These are phyloP conservation scores for Telenomus remus DNA, from an alignment of 1,140 invertebrate genomes.

Conservation along the genomic window DNA sequence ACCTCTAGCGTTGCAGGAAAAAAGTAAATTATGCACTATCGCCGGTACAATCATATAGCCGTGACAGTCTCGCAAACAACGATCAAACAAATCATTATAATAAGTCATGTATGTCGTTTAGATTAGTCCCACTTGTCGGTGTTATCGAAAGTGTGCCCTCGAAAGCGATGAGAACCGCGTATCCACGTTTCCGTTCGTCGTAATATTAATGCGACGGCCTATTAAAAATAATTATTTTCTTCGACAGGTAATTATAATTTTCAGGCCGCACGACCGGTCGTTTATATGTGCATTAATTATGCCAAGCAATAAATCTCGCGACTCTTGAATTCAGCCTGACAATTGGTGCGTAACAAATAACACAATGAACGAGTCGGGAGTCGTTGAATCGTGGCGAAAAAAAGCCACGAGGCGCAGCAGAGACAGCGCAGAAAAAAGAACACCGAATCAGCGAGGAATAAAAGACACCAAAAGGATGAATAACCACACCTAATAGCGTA, in stretches of 20 bases:
- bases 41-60: background rate
- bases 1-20: background rate
- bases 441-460: constrained; percentile 14
- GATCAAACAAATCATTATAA: constrained; percentile 16
- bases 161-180: constrained; percentile 11
- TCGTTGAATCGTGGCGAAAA: constrained; percentile 8
- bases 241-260: constrained; percentile 42
- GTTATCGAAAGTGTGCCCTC: constrained; percentile 20
- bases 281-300: constrained; percentile 44
- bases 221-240: constrained; percentile 52
- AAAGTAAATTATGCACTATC: constrained; percentile 11
- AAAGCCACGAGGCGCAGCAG: constrained; percentile 2
- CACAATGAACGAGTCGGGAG: constrained; percentile 13
- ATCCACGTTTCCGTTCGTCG: background rate
- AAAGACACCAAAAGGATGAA: constrained; percentile 33
- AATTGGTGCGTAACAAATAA: constrained; percentile 47
- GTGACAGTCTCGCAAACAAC: background rate
- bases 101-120: constrained; percentile 18
- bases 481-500: constrained; percentile 38
- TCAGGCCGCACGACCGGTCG: constrained; percentile 18
- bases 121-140: constrained; percentile 18
- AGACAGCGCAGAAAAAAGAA: background rate
- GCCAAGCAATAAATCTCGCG: constrained; percentile 29
- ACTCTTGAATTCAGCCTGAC: constrained; percentile 29
- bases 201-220: constrained; percentile 26